Evolutionary conservation across 1,140 invertebrate genomes (phyloP).

Genomic region (Heliconius congener): DNA sequence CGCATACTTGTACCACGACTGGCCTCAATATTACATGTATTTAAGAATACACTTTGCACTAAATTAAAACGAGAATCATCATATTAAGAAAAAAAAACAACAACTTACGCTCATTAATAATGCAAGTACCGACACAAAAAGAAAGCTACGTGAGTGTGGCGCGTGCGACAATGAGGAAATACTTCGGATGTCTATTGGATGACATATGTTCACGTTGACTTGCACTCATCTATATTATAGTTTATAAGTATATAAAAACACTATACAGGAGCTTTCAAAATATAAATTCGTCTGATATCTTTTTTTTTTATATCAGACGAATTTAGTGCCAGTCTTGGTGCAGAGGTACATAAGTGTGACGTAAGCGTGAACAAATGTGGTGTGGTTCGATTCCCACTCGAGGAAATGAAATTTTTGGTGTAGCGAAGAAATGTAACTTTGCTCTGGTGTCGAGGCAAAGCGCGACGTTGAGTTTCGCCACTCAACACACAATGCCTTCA

Average conservation of each 20-base stretch:
- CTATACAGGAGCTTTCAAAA: background rate
- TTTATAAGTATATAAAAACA: background rate
- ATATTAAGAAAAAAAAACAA: slow-evolving; percentile 28
- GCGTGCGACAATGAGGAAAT: slow-evolving; percentile 65
- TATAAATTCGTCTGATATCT: no score
- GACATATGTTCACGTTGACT: slow-evolving; percentile 27
- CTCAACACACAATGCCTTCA: no score
- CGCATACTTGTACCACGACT: no score
- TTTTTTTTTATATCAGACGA: no score
- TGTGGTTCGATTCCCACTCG: no score
- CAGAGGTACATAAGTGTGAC: no score
- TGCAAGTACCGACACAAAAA: slow-evolving; percentile 49
- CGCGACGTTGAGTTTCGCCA: no score
- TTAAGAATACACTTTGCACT: background rate
- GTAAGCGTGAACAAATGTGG: no score
- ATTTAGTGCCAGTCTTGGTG: no score
- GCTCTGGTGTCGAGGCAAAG: no score
- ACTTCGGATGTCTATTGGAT: slow-evolving; percentile 50
- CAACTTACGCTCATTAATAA: slow-evolving; percentile 46
- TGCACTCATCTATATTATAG: background rate
- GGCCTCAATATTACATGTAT: no score
- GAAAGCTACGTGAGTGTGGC: slow-evolving; percentile 41
- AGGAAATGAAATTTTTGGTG: background rate
- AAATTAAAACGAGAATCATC: background rate
- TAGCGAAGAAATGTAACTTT: no score